A percentile compares a stretch with the other conserved stretches of the same genome.
These are phyloP conservation scores for Vulpes lagopus DNA, from an alignment of 2,113 vertebrate species.

Conservation along the genomic window DNA sequence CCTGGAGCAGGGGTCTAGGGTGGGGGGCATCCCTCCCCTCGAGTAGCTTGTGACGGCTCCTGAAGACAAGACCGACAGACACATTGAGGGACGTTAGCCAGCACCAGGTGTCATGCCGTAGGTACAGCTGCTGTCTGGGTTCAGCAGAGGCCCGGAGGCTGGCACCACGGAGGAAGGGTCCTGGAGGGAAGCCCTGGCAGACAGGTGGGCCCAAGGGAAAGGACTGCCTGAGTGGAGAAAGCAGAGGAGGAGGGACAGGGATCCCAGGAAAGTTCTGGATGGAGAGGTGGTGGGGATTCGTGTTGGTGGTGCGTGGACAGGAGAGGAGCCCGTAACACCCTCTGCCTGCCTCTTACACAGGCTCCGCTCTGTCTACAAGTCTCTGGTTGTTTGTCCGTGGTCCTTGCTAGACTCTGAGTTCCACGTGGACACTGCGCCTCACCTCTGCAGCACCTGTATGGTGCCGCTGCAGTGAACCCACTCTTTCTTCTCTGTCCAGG, in stretches of 20 bases:
- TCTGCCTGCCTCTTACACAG: rapidly evolving
- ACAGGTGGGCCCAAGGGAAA: not conserved
- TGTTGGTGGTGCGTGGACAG: not conserved
- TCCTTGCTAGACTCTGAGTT: not conserved
- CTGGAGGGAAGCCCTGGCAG: not conserved
- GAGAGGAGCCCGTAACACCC: not conserved
- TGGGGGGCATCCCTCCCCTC: too few species aligned
- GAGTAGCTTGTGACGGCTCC: not conserved
- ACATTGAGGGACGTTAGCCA: rapidly evolving
- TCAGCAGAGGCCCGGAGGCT: rapidly evolving
- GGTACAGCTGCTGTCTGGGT: rapidly evolving
- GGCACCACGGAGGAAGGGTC: not conserved
- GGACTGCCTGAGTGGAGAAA: not conserved
- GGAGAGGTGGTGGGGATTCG: not conserved
- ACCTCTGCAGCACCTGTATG: rapidly evolving
- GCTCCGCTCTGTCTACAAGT: not conserved
- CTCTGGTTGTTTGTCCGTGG: not conserved
- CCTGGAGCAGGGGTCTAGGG: not conserved
- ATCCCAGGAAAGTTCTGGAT: not conserved
- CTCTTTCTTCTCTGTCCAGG: rapidly evolving
- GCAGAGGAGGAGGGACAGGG: rapidly evolving
- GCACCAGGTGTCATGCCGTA: rapidly evolving
- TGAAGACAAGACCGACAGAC: not conserved
- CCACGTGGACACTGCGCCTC: rapidly evolving
- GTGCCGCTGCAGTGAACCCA: rapidly evolving